These are phyloP conservation scores for Balaeniceps rex DNA, from an alignment of 2,113 vertebrate genomes.

Conservation along the genomic window DNA sequence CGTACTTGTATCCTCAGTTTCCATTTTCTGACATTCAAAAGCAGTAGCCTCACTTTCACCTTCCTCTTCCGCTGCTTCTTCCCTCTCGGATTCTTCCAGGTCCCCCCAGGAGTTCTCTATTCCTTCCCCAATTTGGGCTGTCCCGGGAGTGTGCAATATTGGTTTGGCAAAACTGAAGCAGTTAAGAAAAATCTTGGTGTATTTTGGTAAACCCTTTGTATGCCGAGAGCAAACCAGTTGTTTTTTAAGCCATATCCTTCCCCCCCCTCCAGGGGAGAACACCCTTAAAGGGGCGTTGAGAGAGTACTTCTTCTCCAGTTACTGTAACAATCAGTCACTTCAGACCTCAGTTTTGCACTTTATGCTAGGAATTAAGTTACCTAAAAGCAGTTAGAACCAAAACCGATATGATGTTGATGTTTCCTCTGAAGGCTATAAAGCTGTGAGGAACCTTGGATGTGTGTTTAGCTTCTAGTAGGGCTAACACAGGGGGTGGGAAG, in stretches of 20 bases:
- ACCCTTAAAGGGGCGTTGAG: background rate
- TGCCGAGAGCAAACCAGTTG: background rate
- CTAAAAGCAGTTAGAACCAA: background rate
- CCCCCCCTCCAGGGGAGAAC: background rate
- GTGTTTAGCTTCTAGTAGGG: background rate
- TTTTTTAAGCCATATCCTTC: background rate
- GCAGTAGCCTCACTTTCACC: conserved; percentile 31
- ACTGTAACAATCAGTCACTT: background rate
- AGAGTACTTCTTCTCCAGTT: background rate
- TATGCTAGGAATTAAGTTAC: background rate
- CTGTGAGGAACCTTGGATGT: no score
- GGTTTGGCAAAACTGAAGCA: conserved; percentile 74
- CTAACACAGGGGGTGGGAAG: background rate
- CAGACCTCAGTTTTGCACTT: background rate
- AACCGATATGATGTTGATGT: rapidly evolving
- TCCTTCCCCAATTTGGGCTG: conserved; percentile 89
- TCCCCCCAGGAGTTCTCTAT: conserved; percentile 86
- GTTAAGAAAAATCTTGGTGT: conserved; percentile 72
- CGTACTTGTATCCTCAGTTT: conserved; percentile 1
- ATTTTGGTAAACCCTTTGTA: background rate
- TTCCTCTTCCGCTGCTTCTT: conserved; percentile 54
- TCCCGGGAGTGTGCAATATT: conserved; percentile 81
- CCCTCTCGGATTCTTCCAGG: conserved; percentile 80
- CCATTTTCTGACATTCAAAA: conserved; percentile 42
- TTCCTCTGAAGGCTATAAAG: background rate